phyloP scores from a whole-genome alignment of 2,797 vertebrate species.

The Odontamblyopus lacepedii region DNA sequence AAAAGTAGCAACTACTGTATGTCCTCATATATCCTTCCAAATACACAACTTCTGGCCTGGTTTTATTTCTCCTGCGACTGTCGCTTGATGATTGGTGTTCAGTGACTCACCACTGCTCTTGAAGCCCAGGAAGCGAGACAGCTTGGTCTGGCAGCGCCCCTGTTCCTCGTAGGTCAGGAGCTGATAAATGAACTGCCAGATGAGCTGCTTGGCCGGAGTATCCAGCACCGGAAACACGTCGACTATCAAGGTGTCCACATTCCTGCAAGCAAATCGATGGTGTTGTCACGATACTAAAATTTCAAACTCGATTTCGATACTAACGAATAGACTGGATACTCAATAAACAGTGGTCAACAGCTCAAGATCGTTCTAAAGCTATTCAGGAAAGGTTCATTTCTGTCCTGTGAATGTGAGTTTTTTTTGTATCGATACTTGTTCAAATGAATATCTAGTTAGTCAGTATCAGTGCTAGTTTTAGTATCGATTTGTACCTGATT shows the following conservation, averaged over 20 bases:
- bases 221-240: constrained; percentile 95
- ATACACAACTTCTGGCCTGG: background rate
- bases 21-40: background rate
- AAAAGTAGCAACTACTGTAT: background rate
- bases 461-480: too few species aligned
- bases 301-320: too few species aligned
- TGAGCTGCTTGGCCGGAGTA: constrained; percentile 95
- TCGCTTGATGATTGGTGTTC: constrained; percentile 74
- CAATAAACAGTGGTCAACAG: too few species aligned
- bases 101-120: constrained; percentile 69
- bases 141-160: constrained; percentile 94
- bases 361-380: too few species aligned
- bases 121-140: constrained; percentile 93
- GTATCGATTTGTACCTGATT: too few species aligned
- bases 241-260: constrained; percentile 96
- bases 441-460: too few species aligned
- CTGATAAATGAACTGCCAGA: constrained; percentile 99
- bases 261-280: constrained; percentile 79
- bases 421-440: too few species aligned
- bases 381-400: too few species aligned
- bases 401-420: too few species aligned
- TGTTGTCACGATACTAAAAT: too few species aligned
- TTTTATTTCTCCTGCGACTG: background rate
- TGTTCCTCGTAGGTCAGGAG: constrained; percentile 96
- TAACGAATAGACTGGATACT: too few species aligned